These are phyloP conservation scores for Sabatieria punctata DNA, from an alignment of 2,888 invertebrate species.

Conservation along the genomic window DNA sequence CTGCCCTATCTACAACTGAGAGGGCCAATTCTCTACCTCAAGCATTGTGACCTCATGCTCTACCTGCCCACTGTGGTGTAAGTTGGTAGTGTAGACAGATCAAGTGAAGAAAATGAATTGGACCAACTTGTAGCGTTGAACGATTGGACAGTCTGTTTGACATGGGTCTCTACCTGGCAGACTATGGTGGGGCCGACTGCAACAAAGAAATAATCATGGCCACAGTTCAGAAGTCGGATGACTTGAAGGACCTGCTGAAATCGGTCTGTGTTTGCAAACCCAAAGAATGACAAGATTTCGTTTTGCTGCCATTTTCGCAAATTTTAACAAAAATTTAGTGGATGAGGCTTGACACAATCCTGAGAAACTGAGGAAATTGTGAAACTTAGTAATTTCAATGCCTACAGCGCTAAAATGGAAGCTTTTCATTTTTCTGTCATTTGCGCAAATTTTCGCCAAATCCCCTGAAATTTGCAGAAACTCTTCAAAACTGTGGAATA, in stretches of 20 bases:
- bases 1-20: slow-evolving; percentile 15
- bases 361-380: too few species aligned
- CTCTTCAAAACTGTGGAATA: too few species aligned
- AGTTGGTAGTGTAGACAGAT: slow-evolving; percentile 6
- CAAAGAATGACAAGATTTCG: background rate
- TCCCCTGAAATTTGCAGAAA: too few species aligned
- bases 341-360: too few species aligned
- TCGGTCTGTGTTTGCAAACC: slow-evolving; percentile 27
- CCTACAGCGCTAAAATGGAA: too few species aligned
- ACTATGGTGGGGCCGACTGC: slow-evolving; percentile 96
- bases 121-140: slow-evolving; percentile 51
- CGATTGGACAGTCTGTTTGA: slow-evolving; percentile 73
- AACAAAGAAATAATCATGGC: slow-evolving; percentile 80
- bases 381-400: too few species aligned
- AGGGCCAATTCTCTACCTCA: slow-evolving; percentile 18
- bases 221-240: slow-evolving; percentile 79
- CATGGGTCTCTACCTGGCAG: slow-evolving; percentile 85
- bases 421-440: too few species aligned
- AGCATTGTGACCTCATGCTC: slow-evolving; percentile 16
- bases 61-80: slow-evolving; percentile 21
- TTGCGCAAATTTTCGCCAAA: too few species aligned
- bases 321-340: too few species aligned
- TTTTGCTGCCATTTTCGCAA: too few species aligned
- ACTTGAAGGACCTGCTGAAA: slow-evolving; percentile 77
- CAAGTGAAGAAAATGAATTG: too few species aligned